Evolutionary conservation across 2,113 vertebrate species (phyloP).

Genomic region (Sapayoa aenigma): DNA sequence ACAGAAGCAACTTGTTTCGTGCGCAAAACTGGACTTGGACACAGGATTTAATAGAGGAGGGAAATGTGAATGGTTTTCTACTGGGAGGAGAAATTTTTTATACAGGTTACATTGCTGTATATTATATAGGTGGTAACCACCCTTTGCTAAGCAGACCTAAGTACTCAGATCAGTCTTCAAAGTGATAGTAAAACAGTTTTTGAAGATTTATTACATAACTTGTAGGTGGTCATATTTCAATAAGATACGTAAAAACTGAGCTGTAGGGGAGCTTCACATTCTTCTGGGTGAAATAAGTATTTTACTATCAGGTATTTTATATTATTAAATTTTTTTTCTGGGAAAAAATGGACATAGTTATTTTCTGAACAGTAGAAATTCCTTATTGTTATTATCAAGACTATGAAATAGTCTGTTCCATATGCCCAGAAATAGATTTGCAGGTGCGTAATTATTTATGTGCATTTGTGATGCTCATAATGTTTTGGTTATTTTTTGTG

Average conservation of each 20-base stretch:
- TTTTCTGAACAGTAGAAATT: neutral
- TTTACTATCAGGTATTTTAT: neutral
- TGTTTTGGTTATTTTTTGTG: neutral
- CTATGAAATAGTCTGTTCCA: neutral
- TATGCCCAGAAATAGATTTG: neutral
- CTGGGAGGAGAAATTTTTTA: neutral
- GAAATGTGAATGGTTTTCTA: neutral
- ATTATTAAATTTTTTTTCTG: neutral
- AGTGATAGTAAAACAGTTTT: neutral
- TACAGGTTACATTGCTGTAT: neutral
- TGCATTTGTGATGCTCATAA: neutral
- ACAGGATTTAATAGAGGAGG: neutral
- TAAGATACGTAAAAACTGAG: neutral
- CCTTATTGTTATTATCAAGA: neutral
- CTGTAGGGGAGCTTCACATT: neutral
- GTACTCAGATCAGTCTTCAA: neutral
- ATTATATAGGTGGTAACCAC: neutral
- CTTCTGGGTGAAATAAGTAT: neutral
- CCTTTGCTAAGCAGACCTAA: neutral
- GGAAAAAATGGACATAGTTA: neutral
- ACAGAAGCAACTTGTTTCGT: neutral
- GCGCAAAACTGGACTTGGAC: neutral
- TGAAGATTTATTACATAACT: neutral
- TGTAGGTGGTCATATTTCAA: neutral
- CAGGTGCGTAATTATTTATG: neutral